Base-by-base conservation (phyloP, 2,113 vertebrate species). In the Lophotis ruficrista region DNA sequence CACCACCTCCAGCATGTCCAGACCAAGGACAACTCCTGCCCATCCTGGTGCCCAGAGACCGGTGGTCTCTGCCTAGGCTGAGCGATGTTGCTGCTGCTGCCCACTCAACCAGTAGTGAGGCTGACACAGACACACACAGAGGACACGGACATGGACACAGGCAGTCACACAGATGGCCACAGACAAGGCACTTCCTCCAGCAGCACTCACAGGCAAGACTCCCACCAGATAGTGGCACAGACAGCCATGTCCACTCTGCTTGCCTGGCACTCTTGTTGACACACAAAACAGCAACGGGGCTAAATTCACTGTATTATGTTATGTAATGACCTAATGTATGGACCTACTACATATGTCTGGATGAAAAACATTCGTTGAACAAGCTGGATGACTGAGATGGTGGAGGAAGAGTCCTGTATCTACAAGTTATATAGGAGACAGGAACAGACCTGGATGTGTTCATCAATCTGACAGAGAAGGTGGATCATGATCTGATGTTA, bases 221-320 rank as follows among this genome's bases (percentile, higher is more conserved):
- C 31, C 37, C 23, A 20, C 1, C 37, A 65, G 38, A 7, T 14
- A 33, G 4, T 14, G 47, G 6, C 25, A 71, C 35, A 43, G 15
- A 4, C 12, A 53, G 31, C 13, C 31, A 30, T 0, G 0, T 57
- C 1, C 21, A 5, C 2, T 0, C 14, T 60, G 3, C 14, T 37
- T 14, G 2, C 18, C 17, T 4, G 1, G 2, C 11, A 27, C 5
- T 8, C 38, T 10, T 28, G 16, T 10, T 31, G 14, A 43, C 33
- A n/a, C 7, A 45, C 2, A 68, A 82, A 84, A 31, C 16, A 23
- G 48, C 48, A 50, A 25, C 12, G 5, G 50, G 58, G 18, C 12
- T 71, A 54, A 75, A 71, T 64, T 75, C 10, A 10, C 22, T 73
- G 7, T 24, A 23, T 41, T 88, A 6, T 14, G 12, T 38, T 8